Evolutionary conservation across 2,797 vertebrate genomes (phyloP).

Genomic region (Acomys russatus): DNA sequence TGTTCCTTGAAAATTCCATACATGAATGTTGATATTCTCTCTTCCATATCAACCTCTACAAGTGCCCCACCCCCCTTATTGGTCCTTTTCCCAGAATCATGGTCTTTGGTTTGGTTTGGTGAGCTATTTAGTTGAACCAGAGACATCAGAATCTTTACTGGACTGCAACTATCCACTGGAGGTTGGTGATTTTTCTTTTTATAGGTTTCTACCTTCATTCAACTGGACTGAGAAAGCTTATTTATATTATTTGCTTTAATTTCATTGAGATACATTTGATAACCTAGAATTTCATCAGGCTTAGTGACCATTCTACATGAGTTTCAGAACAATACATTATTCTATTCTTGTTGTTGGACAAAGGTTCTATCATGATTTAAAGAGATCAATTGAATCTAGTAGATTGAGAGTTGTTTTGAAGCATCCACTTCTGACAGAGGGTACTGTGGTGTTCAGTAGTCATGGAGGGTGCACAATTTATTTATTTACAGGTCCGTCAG

Average conservation of each 20-base stretch:
- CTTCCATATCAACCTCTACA: neutral
- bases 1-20: neutral
- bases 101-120: neutral
- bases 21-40: neutral
- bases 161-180: neutral
- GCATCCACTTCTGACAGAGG: neutral
- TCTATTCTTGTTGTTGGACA: neutral
- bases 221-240: accelerated
- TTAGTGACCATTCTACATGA: neutral
- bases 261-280: too few relatives aligned
- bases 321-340: neutral
- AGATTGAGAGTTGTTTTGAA: neutral
- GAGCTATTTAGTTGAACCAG: neutral
- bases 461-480: neutral
- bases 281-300: neutral
- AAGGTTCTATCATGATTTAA: neutral
- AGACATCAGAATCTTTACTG: neutral
- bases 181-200: neutral
- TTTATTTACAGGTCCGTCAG: neutral
- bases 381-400: neutral
- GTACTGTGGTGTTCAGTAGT: neutral
- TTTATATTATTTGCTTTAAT: neutral
- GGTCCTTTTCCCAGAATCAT: neutral
- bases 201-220: neutral
- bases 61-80: too few relatives aligned